Percentiles rank a stretch among this genome's conserved stretches.
Conservation (phyloP, 2,113 vertebrate genomes). For the Thalassoma bifasciatum region DNA sequence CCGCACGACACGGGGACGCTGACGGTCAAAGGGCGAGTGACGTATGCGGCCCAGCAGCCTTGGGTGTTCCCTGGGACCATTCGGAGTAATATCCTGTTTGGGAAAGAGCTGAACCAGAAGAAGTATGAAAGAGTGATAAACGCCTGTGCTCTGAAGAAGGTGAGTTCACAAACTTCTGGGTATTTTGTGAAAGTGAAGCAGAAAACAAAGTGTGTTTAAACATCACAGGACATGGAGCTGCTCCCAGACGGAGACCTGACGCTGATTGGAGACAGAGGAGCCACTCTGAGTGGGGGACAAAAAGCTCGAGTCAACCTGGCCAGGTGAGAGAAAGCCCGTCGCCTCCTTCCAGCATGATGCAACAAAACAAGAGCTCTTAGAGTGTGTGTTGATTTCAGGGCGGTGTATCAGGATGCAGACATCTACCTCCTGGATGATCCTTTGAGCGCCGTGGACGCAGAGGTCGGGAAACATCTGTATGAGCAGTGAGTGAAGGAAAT, state of each 20-base stretch:
- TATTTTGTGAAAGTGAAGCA: too few species aligned
- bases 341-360: too few species aligned
- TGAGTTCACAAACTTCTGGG: too few species aligned
- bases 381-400: conserved; percentile 75
- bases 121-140: conserved; percentile 88
- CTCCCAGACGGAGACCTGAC: conserved; percentile 89
- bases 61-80: conserved; percentile 95
- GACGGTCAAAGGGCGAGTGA: conserved; percentile 84
- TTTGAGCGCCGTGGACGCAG: conserved; percentile 91
- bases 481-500: conserved; percentile 85
- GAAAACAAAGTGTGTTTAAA: background rate
- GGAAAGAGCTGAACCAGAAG: conserved; percentile 86
- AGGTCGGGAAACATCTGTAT: conserved; percentile 91
- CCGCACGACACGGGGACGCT: conserved; percentile 82
- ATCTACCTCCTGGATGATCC: conserved; percentile 94
- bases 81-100: conserved; percentile 93
- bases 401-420: conserved; percentile 94
- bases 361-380: too few species aligned
- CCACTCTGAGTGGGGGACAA: conserved; percentile 93
- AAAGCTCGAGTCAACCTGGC: conserved; percentile 93
- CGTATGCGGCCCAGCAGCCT: conserved; percentile 92
- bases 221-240: conserved; percentile 87
- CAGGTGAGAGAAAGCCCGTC: too few species aligned
- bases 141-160: conserved; percentile 91
- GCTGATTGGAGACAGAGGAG: conserved; percentile 91